Conservation (phyloP, 2,888 invertebrate species). For the Dicycla oo region DNA sequence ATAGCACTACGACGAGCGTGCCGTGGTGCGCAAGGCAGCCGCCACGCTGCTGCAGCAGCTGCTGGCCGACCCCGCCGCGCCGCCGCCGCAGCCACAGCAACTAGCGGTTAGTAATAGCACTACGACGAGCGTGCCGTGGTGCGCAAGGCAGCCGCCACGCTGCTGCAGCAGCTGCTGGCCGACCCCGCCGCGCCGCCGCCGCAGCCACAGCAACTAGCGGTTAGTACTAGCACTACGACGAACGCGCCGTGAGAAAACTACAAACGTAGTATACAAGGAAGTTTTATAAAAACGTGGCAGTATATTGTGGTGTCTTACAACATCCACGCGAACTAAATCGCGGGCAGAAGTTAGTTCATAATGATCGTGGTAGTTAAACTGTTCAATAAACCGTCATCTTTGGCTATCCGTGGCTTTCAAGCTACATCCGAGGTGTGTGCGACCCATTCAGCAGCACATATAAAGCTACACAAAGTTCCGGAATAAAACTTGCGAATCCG, state of each 20-base stretch:
- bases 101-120: conserved; percentile 65
- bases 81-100: conserved; percentile 61
- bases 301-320: no score
- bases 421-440: no score
- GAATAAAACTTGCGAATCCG: background rate
- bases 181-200: conserved; percentile 50
- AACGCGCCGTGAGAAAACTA: background rate
- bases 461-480: no score
- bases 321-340: no score
- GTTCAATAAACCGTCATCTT: no score
- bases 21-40: conserved; percentile 81
- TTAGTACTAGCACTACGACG: conserved; percentile 40
- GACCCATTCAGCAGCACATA: no score
- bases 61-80: conserved; percentile 60
- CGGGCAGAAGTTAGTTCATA: no score
- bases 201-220: conserved; percentile 68
- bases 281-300: no score
- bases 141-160: conserved; percentile 79
- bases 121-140: conserved; percentile 68
- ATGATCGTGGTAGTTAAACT: no score
- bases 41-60: conserved; percentile 78
- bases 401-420: no score
- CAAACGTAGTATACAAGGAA: no score
- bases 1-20: conserved; percentile 31
- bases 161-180: conserved; percentile 76